Base-by-base conservation (phyloP, 2,797 vertebrate genomes). In the Myotis pilosus region DNA sequence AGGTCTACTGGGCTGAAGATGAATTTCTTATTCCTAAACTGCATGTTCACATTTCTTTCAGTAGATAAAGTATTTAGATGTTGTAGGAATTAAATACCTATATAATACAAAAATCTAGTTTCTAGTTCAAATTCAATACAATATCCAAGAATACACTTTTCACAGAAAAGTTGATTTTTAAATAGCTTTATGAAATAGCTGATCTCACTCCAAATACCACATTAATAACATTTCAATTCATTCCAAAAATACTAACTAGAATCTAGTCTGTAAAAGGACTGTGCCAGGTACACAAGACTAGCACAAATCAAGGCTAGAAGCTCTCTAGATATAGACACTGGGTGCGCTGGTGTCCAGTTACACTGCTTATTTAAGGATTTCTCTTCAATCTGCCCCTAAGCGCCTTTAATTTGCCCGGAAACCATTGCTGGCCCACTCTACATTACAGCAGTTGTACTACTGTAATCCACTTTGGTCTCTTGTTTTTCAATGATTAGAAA, bases 191-290 rank as follows among this genome's bases (percentile, higher is more conserved):
- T 38, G n/a, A 89, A 92, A 87, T 25, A 85, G 62, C 20, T 85
- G 53, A 68, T n/a, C 69, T 91, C 62, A 94, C 36, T 87, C 66
- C 87, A 87, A 96, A 72, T n/a, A 33, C 22, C 72, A 83, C 1
- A 33, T 6, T 28, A 91, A 23, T 44, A 91, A 91, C 22, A 79
- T 84, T 81, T 95, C 89, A 47, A 75, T 92, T 92, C 80, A 92
- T 25, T 78, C 19, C 51, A 95, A 92, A 95, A 89, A 79, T 71
- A 86, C 75, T 89, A 62, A 89, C 76, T 62, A 69, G 83, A 91
- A 69, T 36, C 49, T 66, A 72, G 6, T 68, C 66, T 87, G 47
- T 66, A n/a, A 79, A 88, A 91, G 75, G 83, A 79, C 28, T n/a
- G 17, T 33, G n/a, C 60, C 71, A 87, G 47, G 41, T 33, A 81